A percentile compares a stretch with the other conserved stretches of the same genome.
phyloP scores from a whole-genome alignment of 1,140 invertebrate species.

The Pseudomyrmex gracilis region DNA sequence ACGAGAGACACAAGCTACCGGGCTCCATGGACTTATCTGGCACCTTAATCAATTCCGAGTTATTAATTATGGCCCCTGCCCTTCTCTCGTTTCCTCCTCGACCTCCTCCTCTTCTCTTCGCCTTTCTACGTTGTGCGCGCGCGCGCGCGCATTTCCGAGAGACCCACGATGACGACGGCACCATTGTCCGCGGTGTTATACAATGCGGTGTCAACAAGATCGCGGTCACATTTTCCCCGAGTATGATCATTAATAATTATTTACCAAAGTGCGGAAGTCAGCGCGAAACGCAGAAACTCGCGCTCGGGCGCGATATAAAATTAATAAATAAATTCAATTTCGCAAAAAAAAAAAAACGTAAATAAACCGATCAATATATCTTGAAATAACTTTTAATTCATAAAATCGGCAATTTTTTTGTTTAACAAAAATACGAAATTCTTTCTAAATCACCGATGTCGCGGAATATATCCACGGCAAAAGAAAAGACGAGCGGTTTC shows the following conservation, averaged over 20 bases:
- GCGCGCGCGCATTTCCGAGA: slow-evolving; percentile 62
- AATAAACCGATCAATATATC: slow-evolving; percentile 3
- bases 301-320: not conserved
- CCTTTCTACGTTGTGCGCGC: slow-evolving; percentile 49
- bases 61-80: slow-evolving; percentile 83
- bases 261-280: slow-evolving; percentile 71
- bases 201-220: slow-evolving; percentile 83
- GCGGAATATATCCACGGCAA: slow-evolving; percentile 39
- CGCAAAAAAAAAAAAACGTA: slow-evolving; percentile 3
- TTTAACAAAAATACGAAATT: not conserved
- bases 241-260: slow-evolving; percentile 83
- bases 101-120: not conserved
- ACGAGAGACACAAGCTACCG: slow-evolving; percentile 65
- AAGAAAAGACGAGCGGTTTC: slow-evolving; percentile 65
- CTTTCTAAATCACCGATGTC: slow-evolving; percentile 46
- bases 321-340: not conserved
- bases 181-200: slow-evolving; percentile 79
- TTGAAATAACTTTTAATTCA: not conserved
- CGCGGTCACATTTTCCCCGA: slow-evolving; percentile 76
- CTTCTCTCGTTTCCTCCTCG: slow-evolving; percentile 64
- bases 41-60: slow-evolving; percentile 85
- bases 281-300: not conserved
- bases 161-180: slow-evolving; percentile 64
- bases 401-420: not conserved
- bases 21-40: slow-evolving; percentile 82